A percentile compares a stretch with the other conserved stretches of the same genome.
These are phyloP conservation scores for Phrynosoma platyrhinos DNA, from an alignment of 2,113 vertebrate genomes.

Conservation along the genomic window DNA sequence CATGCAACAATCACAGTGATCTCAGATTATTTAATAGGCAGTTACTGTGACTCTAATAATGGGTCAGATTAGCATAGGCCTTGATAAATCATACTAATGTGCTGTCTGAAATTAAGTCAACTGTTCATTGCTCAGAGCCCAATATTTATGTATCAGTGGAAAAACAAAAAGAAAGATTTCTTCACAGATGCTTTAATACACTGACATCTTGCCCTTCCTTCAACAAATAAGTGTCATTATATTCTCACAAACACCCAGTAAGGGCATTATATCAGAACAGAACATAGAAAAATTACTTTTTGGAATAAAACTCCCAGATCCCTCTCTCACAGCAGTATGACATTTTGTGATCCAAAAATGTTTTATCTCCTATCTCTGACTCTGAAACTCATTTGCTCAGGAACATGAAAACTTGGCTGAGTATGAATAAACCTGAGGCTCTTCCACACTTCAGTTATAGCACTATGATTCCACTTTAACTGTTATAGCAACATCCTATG, in stretches of 20 bases:
- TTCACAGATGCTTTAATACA: background rate
- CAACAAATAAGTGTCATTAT: background rate
- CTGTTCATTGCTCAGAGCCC: conserved; percentile 15
- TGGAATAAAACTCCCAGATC: too few relatives aligned
- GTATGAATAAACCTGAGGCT: background rate
- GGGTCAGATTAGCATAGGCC: conserved; percentile 19
- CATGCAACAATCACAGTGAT: background rate
- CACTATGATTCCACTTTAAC: too few relatives aligned
- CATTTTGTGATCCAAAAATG: too few relatives aligned
- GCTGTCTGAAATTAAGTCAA: conserved; percentile 29
- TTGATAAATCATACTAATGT: conserved; percentile 16
- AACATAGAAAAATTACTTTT: too few relatives aligned
- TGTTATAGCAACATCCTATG: too few relatives aligned
- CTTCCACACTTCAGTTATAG: too few relatives aligned
- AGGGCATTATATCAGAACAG: background rate
- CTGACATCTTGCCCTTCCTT: background rate
- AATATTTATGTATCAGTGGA: conserved; percentile 25
- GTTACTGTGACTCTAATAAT: conserved; percentile 20
- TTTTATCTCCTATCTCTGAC: too few relatives aligned
- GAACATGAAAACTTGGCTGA: background rate
- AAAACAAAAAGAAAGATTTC: conserved; percentile 15
- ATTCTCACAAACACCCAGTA: background rate
- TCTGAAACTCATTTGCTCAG: background rate
- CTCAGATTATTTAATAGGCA: conserved; percentile 28
- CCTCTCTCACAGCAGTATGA: too few relatives aligned